phyloP scores from a whole-genome alignment of 2,113 vertebrate species.

The Gallinago undulata region DNA sequence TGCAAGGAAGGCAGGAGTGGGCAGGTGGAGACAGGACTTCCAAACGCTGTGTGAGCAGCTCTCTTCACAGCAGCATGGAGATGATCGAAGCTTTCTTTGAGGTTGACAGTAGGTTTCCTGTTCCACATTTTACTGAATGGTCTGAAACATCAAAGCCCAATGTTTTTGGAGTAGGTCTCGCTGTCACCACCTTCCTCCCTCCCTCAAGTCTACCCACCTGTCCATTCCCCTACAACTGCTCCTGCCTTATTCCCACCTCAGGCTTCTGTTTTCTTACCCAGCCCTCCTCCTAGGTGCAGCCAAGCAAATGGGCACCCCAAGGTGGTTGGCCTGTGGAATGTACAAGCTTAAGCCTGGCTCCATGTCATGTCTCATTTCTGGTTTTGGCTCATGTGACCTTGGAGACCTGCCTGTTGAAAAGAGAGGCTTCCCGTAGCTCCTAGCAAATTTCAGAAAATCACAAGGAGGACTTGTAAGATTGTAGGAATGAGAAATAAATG shows the following conservation, averaged over 20 bases:
- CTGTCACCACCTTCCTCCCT: not conserved
- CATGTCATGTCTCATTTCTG: not conserved
- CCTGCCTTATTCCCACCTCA: not conserved
- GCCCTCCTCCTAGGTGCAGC: not conserved
- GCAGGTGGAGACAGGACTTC: conserved; percentile 16
- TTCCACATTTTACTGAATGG: not conserved
- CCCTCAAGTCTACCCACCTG: not conserved
- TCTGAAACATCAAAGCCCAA: not conserved
- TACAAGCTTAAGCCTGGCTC: not conserved
- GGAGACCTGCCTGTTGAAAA: not conserved
- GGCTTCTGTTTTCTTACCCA: not conserved
- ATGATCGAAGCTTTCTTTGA: not conserved
- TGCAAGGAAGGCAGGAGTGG: not conserved
- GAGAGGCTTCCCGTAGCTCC: not conserved
- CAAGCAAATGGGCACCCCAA: not conserved
- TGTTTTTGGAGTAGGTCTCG: not conserved
- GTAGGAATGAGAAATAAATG: not conserved
- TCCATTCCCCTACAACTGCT: not conserved
- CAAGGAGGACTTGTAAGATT: not conserved
- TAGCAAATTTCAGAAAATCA: not conserved
- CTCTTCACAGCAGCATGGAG: not conserved
- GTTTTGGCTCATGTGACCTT: not conserved
- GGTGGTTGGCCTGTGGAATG: not conserved
- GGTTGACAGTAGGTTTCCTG: not conserved
- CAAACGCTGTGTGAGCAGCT: not conserved